Percentiles rank a stretch among this genome's conserved stretches.
Conservation (phyloP, 2,797 vertebrate genomes). For the Eremophila alpestris region DNA sequence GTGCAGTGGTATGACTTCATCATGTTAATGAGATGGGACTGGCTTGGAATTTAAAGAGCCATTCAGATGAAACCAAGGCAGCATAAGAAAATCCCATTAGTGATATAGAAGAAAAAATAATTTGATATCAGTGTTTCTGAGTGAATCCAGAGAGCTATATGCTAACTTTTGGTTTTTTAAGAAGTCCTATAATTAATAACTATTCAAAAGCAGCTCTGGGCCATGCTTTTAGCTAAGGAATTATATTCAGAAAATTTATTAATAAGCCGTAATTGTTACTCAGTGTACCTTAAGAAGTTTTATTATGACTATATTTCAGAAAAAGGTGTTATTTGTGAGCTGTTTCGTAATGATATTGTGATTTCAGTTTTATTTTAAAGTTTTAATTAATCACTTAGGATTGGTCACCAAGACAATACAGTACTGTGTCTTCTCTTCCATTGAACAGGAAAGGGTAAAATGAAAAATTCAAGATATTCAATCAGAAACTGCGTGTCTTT, state of each 20-base stretch:
- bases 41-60: neutral
- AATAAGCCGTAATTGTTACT: neutral
- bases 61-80: neutral
- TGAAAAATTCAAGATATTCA: neutral
- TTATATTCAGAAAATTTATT: neutral
- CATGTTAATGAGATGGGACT: neutral
- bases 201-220: neutral
- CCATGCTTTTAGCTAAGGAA: neutral
- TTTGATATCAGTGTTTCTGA: neutral
- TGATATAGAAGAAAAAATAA: neutral
- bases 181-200: neutral
- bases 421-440: neutral
- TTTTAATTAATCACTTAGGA: neutral
- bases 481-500: neutral
- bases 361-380: neutral
- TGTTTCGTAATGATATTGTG: neutral
- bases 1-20: neutral
- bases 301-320: neutral
- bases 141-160: neutral
- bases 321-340: neutral
- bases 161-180: neutral
- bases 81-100: neutral
- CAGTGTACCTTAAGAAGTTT: neutral
- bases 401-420: neutral
- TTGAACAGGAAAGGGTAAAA: neutral